Evolutionary conservation across 2,888 invertebrate species (phyloP).

Genomic region (Drosophila neonasuta): DNA sequence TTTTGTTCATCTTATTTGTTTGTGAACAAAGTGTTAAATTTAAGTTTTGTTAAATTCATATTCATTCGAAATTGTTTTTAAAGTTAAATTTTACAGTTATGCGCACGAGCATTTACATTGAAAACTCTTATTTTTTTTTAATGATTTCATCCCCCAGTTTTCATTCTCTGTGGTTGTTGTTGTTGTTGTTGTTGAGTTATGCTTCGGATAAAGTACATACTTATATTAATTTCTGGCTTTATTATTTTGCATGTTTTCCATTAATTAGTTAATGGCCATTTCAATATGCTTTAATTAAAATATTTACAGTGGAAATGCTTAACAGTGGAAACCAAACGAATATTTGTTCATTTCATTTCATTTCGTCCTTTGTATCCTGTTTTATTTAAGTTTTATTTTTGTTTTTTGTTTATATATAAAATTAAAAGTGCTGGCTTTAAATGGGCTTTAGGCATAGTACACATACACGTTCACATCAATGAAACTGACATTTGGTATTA

Average conservation of each 20-base stretch:
- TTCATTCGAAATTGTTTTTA: slow-evolving; percentile 62
- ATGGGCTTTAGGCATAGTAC: slow-evolving; percentile 44
- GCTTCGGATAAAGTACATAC: slow-evolving; percentile 50
- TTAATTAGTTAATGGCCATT: slow-evolving; percentile 64
- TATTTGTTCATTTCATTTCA: slow-evolving; percentile 26
- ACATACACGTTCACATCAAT: slow-evolving; percentile 57
- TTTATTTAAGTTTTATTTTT: slow-evolving; percentile 5
- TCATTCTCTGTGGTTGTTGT: slow-evolving; percentile 21
- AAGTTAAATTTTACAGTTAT: slow-evolving; percentile 68
- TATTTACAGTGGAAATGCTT: slow-evolving; percentile 75
- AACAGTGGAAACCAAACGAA: slow-evolving; percentile 67
- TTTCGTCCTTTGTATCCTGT: slow-evolving; percentile 4
- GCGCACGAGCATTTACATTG: slow-evolving; percentile 66
- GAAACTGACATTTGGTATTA: slow-evolving; percentile 42
- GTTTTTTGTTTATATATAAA: slow-evolving; percentile 17
- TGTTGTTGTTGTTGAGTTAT: slow-evolving; percentile 26
- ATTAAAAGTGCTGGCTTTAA: slow-evolving; percentile 31
- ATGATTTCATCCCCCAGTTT: slow-evolving; percentile 26
- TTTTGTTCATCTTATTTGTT: slow-evolving; percentile 5
- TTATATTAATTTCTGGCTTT: slow-evolving; percentile 48
- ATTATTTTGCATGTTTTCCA: slow-evolving; percentile 43
- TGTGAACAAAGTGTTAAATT: slow-evolving; percentile 43
- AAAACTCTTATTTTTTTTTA: slow-evolving; percentile 42
- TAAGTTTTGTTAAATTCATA: slow-evolving; percentile 66
- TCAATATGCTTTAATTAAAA: slow-evolving; percentile 65